phyloP scores from a whole-genome alignment of 2,113 vertebrate species.

The Trematomus loennbergii region DNA sequence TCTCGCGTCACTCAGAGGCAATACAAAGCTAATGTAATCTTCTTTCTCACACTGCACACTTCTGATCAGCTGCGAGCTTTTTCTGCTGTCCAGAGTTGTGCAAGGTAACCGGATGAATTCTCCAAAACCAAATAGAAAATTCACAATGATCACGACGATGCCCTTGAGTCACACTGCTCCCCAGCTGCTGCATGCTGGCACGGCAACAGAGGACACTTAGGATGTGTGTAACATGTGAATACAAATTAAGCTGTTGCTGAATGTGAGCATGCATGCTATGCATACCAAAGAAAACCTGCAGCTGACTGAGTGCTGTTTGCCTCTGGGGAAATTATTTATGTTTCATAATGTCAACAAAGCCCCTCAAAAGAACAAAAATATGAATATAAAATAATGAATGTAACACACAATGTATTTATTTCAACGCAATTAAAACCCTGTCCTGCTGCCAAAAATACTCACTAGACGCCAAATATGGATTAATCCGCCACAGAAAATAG shows the following conservation, averaged over 20 bases:
- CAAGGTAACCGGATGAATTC: background rate
- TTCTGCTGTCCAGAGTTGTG: background rate
- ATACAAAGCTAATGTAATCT: conserved; percentile 14
- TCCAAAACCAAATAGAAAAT: background rate
- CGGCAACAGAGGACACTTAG: background rate
- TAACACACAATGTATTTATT: too few species aligned
- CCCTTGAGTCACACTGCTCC: conserved; percentile 32
- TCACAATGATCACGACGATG: background rate
- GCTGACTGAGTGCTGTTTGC: background rate
- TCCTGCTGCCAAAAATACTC: too few species aligned
- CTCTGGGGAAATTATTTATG: too few species aligned
- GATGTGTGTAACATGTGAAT: conserved; percentile 18
- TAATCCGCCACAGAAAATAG: too few species aligned
- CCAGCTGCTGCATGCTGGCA: conserved; percentile 35
- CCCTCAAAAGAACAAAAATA: too few species aligned
- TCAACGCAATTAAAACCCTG: too few species aligned
- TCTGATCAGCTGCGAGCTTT: conserved; percentile 1
- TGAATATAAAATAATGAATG: too few species aligned
- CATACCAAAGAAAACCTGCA: background rate
- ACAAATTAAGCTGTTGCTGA: conserved; percentile 26
- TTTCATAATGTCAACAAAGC: background rate
- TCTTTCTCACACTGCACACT: background rate
- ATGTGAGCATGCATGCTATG: conserved; percentile 13
- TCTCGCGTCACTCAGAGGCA: background rate
- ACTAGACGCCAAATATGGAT: too few species aligned